Evolutionary conservation across 2,888 invertebrate species (phyloP).

Genomic region (Lasioglossum vierecki): DNA sequence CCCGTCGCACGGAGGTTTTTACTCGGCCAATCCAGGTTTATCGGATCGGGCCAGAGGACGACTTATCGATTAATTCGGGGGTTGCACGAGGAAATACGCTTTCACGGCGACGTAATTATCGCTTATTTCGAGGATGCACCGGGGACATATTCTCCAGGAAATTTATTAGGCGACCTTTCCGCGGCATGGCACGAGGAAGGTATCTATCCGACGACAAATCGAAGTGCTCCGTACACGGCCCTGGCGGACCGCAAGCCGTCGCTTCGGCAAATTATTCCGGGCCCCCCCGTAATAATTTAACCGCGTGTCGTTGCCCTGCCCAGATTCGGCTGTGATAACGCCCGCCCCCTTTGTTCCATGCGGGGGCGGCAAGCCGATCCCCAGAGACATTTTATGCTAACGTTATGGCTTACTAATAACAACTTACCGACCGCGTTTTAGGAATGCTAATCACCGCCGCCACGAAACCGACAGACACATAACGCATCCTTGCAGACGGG

Average conservation of each 20-base stretch:
- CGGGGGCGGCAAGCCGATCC: slow-evolving; percentile 39
- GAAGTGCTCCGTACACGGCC: slow-evolving; percentile 59
- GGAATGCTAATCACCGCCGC: slow-evolving; percentile 67
- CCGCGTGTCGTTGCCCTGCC: slow-evolving; percentile 70
- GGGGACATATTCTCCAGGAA: slow-evolving; percentile 22
- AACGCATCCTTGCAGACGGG: slow-evolving; percentile 21
- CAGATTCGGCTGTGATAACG: slow-evolving; percentile 77
- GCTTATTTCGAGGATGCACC: slow-evolving; percentile 34
- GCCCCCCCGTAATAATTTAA: slow-evolving; percentile 77
- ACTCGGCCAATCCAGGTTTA: slow-evolving; percentile 15
- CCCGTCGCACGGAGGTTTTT: neutral
- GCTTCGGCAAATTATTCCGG: slow-evolving; percentile 78
- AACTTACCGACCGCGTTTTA: slow-evolving; percentile 71
- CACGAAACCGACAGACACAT: slow-evolving; percentile 50
- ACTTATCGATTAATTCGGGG: slow-evolving; percentile 36
- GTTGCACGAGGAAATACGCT: slow-evolving; percentile 19
- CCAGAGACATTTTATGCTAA: slow-evolving; percentile 70
- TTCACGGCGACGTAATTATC: slow-evolving; percentile 26
- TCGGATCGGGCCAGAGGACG: slow-evolving; percentile 24
- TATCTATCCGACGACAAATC: slow-evolving; percentile 50
- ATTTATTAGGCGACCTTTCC: slow-evolving; percentile 29
- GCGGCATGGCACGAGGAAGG: slow-evolving; percentile 32
- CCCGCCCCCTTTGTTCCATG: slow-evolving; percentile 44
- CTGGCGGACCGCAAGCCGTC: slow-evolving; percentile 77
- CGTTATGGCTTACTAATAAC: slow-evolving; percentile 77